Conservation (phyloP, 2,888 invertebrate genomes). For the Spicauda simplicius region DNA sequence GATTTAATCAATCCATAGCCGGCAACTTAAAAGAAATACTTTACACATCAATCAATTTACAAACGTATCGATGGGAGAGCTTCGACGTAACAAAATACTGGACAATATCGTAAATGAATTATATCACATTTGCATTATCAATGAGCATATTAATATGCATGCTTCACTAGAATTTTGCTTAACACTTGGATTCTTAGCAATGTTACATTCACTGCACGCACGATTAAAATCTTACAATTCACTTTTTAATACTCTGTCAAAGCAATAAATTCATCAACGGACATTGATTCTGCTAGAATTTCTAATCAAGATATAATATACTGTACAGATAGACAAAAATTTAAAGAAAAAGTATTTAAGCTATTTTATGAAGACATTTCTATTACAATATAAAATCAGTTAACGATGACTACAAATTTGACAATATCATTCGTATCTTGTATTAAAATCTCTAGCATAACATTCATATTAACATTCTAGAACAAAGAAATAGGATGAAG, state of each 20-base stretch:
- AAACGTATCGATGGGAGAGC: constrained; percentile 47
- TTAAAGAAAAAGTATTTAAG: neutral
- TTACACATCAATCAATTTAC: constrained; percentile 38
- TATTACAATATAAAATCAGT: too few species aligned
- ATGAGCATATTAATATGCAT: constrained; percentile 9
- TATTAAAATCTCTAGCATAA: constrained; percentile 6
- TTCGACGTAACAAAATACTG: constrained; percentile 34
- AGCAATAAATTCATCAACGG: neutral
- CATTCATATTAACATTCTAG: neutral
- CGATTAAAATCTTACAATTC: neutral
- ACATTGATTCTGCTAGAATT: neutral
- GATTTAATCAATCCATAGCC: constrained; percentile 78
- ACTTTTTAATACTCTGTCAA: neutral
- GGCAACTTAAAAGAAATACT: constrained; percentile 62
- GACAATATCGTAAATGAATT: constrained; percentile 22
- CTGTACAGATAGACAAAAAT: neutral
- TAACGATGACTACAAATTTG: neutral
- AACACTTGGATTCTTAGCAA: neutral
- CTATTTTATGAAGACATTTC: neutral
- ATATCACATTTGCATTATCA: constrained; percentile 28
- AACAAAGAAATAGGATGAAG: constrained; percentile 4
- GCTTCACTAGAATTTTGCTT: neutral
- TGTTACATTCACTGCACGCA: neutral
- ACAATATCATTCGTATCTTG: constrained; percentile 8
- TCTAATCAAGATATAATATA: constrained; percentile 14